A percentile compares a stretch with the other conserved stretches of the same genome.
phyloP scores from a whole-genome alignment of 2,888 invertebrate species.

The Hoplodrina blanda region DNA sequence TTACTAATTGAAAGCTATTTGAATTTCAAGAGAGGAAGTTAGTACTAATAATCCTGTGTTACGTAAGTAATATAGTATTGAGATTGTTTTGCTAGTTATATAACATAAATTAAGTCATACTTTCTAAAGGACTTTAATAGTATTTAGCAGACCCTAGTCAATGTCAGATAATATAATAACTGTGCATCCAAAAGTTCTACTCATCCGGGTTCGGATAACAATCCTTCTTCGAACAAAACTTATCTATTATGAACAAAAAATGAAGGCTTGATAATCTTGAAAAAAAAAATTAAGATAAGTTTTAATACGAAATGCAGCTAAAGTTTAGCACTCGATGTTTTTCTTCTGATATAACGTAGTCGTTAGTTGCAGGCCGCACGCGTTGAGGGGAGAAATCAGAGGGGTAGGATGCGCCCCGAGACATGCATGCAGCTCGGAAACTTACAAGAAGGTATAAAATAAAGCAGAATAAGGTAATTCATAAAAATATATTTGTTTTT shows the following conservation, averaged over 20 bases:
- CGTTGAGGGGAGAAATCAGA: conserved; percentile 67
- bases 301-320: conserved; percentile 14
- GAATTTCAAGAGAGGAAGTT: too few relatives aligned
- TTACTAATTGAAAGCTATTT: too few relatives aligned
- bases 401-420: conserved; percentile 64
- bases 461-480: neutral
- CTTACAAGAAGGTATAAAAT: conserved; percentile 2
- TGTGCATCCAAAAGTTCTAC: too few relatives aligned
- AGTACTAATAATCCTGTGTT: too few relatives aligned
- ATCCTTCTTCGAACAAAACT: neutral
- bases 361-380: conserved; percentile 65
- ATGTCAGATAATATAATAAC: too few relatives aligned
- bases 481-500: neutral
- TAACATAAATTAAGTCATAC: too few relatives aligned
- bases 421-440: conserved; percentile 30
- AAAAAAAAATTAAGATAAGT: neutral
- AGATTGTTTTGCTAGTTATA: too few relatives aligned
- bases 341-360: conserved; percentile 38
- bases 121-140: too few relatives aligned
- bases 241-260: neutral
- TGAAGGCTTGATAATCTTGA: neutral
- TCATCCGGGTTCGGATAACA: neutral
- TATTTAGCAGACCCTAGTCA: too few relatives aligned
- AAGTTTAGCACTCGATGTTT: conserved; percentile 41
- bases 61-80: too few relatives aligned